These are phyloP conservation scores for Spodoptera littoralis DNA, from an alignment of 2,888 invertebrate genomes.

Conservation along the genomic window DNA sequence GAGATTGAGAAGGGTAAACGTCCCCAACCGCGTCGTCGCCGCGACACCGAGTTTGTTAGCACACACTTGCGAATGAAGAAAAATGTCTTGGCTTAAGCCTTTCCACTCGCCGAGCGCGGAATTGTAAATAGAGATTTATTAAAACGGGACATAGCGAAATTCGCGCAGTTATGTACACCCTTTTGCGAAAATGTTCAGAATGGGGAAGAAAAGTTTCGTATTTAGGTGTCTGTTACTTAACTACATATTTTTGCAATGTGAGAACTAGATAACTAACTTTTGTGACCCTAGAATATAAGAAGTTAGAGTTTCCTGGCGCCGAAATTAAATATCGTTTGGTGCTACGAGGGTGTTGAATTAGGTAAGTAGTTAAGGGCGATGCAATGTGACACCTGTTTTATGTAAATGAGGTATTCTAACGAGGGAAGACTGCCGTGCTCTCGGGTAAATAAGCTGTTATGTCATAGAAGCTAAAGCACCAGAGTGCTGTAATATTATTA, in stretches of 20 bases:
- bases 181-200: constrained; percentile 66
- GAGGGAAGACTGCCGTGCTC: constrained; percentile 25
- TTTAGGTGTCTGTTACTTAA: constrained; percentile 55
- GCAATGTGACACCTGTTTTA: constrained; percentile 42
- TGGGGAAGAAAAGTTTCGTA: constrained; percentile 65
- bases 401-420: constrained; percentile 36
- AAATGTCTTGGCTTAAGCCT: constrained; percentile 87
- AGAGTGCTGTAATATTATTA: constrained; percentile 29
- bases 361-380: constrained; percentile 31
- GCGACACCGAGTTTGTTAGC: constrained; percentile 81
- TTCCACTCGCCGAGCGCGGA: constrained; percentile 82
- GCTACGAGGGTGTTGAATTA: constrained; percentile 20
- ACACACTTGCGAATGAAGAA: constrained; percentile 86
- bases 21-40: constrained; percentile 66
- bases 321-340: constrained; percentile 31
- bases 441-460: constrained; percentile 33
- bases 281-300: constrained; percentile 3
- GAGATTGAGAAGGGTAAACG: constrained; percentile 78
- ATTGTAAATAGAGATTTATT: constrained; percentile 88
- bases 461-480: constrained; percentile 20
- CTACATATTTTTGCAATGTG: constrained; percentile 39
- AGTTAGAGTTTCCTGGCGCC: background rate
- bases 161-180: constrained; percentile 73
- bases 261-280: constrained; percentile 12
- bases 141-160: constrained; percentile 82